A percentile compares a stretch with the other conserved stretches of the same genome.
These are phyloP conservation scores for Solenopsis fugax DNA, from an alignment of 1,140 invertebrate species.

Conservation along the genomic window DNA sequence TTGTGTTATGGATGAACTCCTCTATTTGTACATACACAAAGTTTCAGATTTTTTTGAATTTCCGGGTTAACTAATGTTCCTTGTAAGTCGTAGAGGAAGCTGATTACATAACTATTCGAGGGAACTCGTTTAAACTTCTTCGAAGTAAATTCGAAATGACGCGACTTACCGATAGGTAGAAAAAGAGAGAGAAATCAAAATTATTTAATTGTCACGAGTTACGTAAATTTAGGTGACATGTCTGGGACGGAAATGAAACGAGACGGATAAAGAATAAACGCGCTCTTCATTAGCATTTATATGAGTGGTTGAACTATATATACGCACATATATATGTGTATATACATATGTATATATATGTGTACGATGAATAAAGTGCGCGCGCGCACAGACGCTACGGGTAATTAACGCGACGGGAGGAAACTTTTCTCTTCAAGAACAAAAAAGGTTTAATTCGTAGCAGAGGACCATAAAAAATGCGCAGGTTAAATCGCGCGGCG, in stretches of 20 bases:
- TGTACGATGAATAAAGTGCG: background rate
- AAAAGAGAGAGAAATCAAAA: background rate
- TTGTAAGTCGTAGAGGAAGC: background rate
- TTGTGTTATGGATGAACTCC: too few species aligned
- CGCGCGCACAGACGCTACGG: constrained; percentile 24
- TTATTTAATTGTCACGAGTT: constrained; percentile 13
- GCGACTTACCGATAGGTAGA: background rate
- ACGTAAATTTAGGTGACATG: constrained; percentile 10
- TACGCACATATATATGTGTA: too few species aligned
- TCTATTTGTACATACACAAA: too few species aligned
- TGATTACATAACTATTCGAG: constrained; percentile 24
- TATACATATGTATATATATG: too few species aligned
- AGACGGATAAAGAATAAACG: constrained; percentile 35
- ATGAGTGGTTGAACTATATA: constrained; percentile 6
- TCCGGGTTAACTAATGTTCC: too few species aligned
- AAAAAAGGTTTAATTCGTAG: background rate
- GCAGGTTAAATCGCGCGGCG: background rate
- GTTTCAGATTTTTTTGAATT: too few species aligned
- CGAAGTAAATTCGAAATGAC: constrained; percentile 1
- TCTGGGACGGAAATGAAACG: background rate
- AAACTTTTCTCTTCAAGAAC: background rate
- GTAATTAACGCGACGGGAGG: constrained; percentile 26
- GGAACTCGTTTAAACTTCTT: background rate
- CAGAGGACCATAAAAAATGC: background rate
- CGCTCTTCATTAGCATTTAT: constrained; percentile 56